phyloP scores from a whole-genome alignment of 2,797 vertebrate species.

The Craterocephalus amniculus region DNA sequence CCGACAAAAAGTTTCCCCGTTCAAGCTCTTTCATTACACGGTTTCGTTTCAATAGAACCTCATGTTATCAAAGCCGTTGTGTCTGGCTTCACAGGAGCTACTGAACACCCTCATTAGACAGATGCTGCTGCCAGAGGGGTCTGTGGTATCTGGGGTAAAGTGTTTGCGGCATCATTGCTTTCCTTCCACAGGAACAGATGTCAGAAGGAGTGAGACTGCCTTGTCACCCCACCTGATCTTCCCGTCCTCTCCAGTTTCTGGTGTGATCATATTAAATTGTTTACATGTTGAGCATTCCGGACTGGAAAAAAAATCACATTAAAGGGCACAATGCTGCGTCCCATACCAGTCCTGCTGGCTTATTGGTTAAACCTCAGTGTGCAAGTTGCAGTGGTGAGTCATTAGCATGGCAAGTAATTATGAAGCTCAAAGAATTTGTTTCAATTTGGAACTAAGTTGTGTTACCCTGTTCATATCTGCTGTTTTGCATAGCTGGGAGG shows the following conservation, averaged over 20 bases:
- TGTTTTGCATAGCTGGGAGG: conserved; percentile 28
- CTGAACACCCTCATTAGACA: conserved; percentile 69
- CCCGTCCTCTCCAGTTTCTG: conserved; percentile 27
- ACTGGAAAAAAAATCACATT: neutral
- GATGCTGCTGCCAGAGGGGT: conserved; percentile 70
- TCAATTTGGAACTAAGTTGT: conserved; percentile 22
- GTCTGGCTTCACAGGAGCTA: conserved; percentile 61
- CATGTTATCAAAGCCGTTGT: conserved; percentile 55
- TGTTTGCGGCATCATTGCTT: conserved; percentile 54
- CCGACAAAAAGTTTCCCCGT: neutral
- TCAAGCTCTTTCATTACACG: conserved; percentile 19
- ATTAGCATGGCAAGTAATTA: conserved; percentile 42
- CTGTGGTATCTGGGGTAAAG: conserved; percentile 69
- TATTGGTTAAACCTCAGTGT: conserved; percentile 46
- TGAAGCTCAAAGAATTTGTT: conserved; percentile 5
- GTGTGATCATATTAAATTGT: conserved; percentile 19
- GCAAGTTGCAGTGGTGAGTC: conserved; percentile 46
- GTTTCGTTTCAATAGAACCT: conserved; percentile 26
- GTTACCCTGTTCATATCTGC: conserved; percentile 8
- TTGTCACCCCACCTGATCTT: conserved; percentile 62
- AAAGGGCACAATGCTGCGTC: conserved; percentile 10
- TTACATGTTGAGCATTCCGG: conserved; percentile 3
- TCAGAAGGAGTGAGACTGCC: conserved; percentile 43
- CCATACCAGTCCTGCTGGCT: conserved; percentile 1
- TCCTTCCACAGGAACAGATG: conserved; percentile 65